These are phyloP conservation scores for Eupithecia centaureata DNA, from an alignment of 2,888 invertebrate genomes.

Conservation along the genomic window DNA sequence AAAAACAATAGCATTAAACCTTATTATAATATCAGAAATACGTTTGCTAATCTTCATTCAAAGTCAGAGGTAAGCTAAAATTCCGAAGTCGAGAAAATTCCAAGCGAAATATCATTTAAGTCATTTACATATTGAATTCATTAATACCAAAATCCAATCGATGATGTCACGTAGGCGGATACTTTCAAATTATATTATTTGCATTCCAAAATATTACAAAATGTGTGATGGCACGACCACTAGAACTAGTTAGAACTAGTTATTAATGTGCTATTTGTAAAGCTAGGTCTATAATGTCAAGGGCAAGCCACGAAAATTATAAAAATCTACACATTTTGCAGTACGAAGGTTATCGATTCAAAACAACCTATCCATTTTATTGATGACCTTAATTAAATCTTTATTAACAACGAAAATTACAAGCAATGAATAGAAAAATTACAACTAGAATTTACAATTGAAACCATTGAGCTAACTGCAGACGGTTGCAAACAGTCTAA, in stretches of 20 bases:
- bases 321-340: constrained; percentile 25
- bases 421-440: no score
- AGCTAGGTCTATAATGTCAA: constrained; percentile 44
- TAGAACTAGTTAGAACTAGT: constrained; percentile 48
- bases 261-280: constrained; percentile 31
- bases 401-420: no score
- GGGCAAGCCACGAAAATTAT: constrained; percentile 43
- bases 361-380: no score
- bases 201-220: constrained; percentile 32
- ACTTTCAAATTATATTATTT: constrained; percentile 26
- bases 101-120: background rate
- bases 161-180: constrained; percentile 8
- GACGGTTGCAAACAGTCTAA: no score
- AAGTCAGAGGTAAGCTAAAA: background rate
- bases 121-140: background rate
- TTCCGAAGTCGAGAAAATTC: background rate
- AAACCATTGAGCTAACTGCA: no score
- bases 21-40: background rate
- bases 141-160: constrained; percentile 5
- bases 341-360: constrained; percentile 38
- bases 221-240: constrained; percentile 37
- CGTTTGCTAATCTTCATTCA: background rate
- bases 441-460: no score
- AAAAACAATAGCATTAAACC: no score
- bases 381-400: no score